Percentiles rank a stretch among this genome's conserved stretches.
Evolutionary conservation across 2,113 vertebrate species (phyloP).

Genomic region (Acanthisitta chloris): DNA sequence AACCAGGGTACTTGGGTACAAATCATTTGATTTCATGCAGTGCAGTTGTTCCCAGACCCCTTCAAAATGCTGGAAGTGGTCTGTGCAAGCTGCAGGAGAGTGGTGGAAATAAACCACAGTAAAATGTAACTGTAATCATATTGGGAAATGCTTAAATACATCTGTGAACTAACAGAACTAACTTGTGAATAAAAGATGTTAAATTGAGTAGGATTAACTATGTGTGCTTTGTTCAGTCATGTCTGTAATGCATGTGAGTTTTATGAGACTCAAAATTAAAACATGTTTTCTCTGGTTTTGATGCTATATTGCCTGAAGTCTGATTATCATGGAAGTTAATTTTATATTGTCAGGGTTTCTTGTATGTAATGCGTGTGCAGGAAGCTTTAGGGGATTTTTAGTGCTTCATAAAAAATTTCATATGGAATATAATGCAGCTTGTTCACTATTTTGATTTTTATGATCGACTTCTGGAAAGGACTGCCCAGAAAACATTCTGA

Average conservation of each 20-base stretch:
- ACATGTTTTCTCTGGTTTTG: constrained; percentile 5
- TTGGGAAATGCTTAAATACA: not conserved
- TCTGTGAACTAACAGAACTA: not conserved
- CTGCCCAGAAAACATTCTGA: not conserved
- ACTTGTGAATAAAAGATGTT: not conserved
- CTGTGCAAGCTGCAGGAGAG: not conserved
- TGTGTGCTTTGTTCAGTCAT: not conserved
- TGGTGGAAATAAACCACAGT: fast-evolving
- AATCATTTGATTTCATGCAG: not conserved
- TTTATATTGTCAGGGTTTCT: not conserved
- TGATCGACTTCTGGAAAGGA: not conserved
- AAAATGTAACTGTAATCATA: not conserved
- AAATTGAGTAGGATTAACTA: not conserved
- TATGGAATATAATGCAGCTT: not conserved
- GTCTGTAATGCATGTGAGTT: not conserved
- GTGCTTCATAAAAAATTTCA: not conserved
- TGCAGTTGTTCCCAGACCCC: not conserved
- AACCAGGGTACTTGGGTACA: not conserved
- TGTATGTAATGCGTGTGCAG: not conserved
- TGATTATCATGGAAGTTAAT: not conserved
- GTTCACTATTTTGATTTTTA: not conserved
- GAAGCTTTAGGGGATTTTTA: not conserved
- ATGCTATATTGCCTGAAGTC: not conserved
- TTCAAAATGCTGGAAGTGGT: not conserved
- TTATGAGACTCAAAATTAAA: not conserved